Evolutionary conservation across 2,888 invertebrate species (phyloP).

Genomic region (Drosophila aldrichi): DNA sequence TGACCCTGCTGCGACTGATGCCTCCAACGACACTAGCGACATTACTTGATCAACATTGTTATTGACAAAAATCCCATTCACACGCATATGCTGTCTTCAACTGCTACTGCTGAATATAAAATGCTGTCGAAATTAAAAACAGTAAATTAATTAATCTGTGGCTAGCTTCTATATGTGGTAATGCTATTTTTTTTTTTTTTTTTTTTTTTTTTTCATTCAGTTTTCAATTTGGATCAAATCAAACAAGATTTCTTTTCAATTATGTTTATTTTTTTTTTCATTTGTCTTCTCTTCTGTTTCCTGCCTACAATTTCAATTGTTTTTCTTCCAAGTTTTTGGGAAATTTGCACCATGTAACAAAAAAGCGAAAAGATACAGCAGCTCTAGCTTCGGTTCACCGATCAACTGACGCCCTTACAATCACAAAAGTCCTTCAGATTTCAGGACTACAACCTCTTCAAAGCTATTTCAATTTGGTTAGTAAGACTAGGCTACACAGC

Average conservation of each 20-base stretch:
- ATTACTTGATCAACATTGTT: neutral
- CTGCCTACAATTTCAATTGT: neutral
- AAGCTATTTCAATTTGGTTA: neutral
- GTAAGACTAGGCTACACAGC: neutral
- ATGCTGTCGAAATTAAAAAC: too few species aligned
- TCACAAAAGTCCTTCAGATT: neutral
- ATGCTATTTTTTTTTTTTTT: too few species aligned
- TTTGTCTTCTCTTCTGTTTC: conserved; percentile 8
- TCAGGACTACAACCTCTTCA: neutral
- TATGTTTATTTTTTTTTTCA: conserved; percentile 34
- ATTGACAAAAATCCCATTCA: neutral
- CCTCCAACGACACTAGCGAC: neutral
- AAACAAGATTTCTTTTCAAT: conserved; percentile 8
- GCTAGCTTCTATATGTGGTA: too few species aligned
- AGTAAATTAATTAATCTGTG: too few species aligned
- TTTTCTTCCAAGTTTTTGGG: conserved; percentile 7
- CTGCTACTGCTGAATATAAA: neutral
- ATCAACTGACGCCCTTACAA: neutral
- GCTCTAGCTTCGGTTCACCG: neutral
- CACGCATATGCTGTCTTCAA: neutral
- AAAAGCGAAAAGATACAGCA: neutral
- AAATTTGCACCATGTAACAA: conserved; percentile 6
- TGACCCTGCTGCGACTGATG: neutral
- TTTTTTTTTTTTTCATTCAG: too few species aligned
- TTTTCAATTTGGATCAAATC: neutral